phyloP scores from a whole-genome alignment of 2,797 vertebrate genomes.

The Tympanoctomys barrerae region DNA sequence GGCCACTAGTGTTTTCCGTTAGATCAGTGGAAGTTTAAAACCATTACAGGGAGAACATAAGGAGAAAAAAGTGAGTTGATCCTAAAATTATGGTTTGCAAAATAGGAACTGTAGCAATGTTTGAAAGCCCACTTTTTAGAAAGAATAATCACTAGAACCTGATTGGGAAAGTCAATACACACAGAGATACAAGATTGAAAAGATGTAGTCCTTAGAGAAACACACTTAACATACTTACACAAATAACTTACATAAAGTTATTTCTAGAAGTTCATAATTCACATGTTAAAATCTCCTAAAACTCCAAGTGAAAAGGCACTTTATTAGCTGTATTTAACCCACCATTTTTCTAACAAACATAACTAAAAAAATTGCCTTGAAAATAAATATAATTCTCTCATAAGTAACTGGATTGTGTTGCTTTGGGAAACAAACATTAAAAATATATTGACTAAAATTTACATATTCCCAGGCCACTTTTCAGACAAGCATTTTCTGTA shows the following conservation, averaged over 20 bases:
- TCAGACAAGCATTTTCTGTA: not conserved
- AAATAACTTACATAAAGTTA: not conserved
- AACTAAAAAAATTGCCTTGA: not conserved
- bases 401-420: not conserved
- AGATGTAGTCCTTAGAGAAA: not conserved
- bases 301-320: not conserved
- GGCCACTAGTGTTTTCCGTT: not conserved
- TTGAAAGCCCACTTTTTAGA: not conserved
- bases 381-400: conserved; percentile 16
- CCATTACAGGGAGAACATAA: not conserved
- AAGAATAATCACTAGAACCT: conserved; percentile 4
- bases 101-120: not conserved
- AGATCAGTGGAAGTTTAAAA: not conserved
- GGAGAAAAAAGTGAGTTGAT: not conserved
- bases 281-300: not conserved
- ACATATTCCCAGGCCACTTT: not conserved
- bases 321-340: not conserved
- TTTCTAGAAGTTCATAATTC: not conserved
- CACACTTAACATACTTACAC: not conserved
- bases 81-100: not conserved
- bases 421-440: not conserved
- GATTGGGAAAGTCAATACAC: not conserved
- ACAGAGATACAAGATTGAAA: not conserved
- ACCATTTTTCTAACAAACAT: not conserved
- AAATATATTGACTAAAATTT: not conserved